A percentile compares a stretch with the other conserved stretches of the same genome.
Evolutionary conservation across 1,140 invertebrate genomes (phyloP).

Genomic region (Brachionus sp.): DNA sequence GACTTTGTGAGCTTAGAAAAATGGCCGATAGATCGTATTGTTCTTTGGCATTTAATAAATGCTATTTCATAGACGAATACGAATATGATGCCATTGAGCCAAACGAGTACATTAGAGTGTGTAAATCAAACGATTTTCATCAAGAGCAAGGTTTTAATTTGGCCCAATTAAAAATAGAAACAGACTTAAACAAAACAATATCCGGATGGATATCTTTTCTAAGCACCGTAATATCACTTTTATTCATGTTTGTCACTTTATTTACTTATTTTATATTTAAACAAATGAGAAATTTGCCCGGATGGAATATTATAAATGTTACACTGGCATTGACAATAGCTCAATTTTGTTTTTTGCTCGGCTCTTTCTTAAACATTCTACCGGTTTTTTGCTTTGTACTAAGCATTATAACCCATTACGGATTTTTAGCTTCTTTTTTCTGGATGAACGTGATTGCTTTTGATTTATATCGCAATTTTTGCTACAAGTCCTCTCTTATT

Average conservation of each 20-base stretch:
- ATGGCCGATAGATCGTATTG: constrained; percentile 18
- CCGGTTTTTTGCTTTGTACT: constrained; percentile 63
- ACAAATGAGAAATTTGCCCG: constrained; percentile 62
- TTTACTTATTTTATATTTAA: constrained; percentile 59
- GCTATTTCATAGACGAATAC: constrained; percentile 26
- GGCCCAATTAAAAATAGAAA: not conserved
- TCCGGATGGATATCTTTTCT: constrained; percentile 35
- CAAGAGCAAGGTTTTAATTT: not conserved
- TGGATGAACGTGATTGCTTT: constrained; percentile 67
- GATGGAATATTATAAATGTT: constrained; percentile 62
- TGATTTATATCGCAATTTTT: constrained; percentile 67
- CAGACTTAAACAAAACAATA: not conserved
- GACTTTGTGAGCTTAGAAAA: not conserved
- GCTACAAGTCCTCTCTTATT: constrained; percentile 58
- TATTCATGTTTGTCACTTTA: constrained; percentile 50
- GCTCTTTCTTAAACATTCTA: constrained; percentile 64
- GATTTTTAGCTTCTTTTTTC: constrained; percentile 64
- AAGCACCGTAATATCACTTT: not conserved
- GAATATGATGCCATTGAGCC: constrained; percentile 8
- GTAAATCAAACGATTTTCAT: not conserved
- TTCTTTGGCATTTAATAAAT: not conserved
- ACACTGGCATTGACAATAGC: constrained; percentile 60
- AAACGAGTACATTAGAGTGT: constrained; percentile 1
- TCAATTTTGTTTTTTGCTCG: constrained; percentile 61
- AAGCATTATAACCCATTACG: constrained; percentile 61